Base-by-base conservation (phyloP, 2,888 invertebrate genomes). In the Xestia ashworthii region DNA sequence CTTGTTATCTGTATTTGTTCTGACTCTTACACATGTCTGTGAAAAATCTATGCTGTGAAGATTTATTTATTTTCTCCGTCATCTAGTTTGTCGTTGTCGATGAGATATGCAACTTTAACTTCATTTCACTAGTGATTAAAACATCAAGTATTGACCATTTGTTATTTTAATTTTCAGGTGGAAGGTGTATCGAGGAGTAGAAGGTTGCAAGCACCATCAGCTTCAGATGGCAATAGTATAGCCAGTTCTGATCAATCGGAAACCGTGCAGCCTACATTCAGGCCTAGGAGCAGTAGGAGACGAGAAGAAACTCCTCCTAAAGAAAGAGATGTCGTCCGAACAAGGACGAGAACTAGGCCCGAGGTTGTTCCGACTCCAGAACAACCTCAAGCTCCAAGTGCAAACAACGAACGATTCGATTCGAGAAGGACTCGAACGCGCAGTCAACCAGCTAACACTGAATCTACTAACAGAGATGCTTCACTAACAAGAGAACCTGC, bases 401-500 rank as follows among this genome's bases (percentile, higher is more conserved):
- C 84, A 86, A 91, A 90, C 74, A 95, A 92, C 92, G 95, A 95
- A 92, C 93, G 94, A 93, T 94, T 95, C 82, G 93, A 95, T 90
- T 93, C 94, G 44, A 93, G 94, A 93, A 95, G 93, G 89, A 94
- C 93, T 89, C 94, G 96, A 89, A 92, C 95, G 72, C 94, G 95
- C 60, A 94, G 91, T 82, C 93, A 92, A 89, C 89, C 92, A 87
- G 82, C 86, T 71, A 85, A 87, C 83, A 89, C 86, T 80, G 91
- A 91, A 83, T 89, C 91, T 76, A 85, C 91, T 77, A 87, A 82
- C 75, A 91, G 89, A 32, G 84, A 85, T 72, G 71, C 75, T 76
- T 88, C 90, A 82, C 80, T 89, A 70, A 91, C 82, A 70, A 93
- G 89, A 89, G 94, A 94, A n/a, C 91, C 85, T 67, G 88, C 86